phyloP scores from a whole-genome alignment of 2,888 invertebrate genomes.

The Aphodius granarius region DNA sequence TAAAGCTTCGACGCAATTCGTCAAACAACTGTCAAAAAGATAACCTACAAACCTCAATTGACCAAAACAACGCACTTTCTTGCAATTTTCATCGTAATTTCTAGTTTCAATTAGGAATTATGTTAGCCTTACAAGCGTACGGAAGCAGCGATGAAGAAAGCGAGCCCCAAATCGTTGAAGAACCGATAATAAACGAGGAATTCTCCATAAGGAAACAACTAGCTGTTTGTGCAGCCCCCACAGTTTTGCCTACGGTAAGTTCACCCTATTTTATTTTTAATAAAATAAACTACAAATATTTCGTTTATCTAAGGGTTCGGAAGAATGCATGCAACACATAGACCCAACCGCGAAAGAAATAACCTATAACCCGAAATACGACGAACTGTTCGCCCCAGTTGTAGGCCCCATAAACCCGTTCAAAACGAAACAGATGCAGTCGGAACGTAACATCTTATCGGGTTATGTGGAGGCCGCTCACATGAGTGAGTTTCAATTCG shows the following conservation, averaged over 20 bases:
- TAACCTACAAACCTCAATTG: not conserved
- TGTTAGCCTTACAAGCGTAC: conserved; percentile 76
- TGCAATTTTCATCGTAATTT: not conserved
- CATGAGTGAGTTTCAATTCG: conserved; percentile 96
- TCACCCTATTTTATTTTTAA: not conserved
- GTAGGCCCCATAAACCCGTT: conserved; percentile 93
- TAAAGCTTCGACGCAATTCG: not conserved
- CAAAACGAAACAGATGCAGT: conserved; percentile 85
- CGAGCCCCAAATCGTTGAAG: conserved; percentile 47
- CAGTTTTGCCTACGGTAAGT: conserved; percentile 77
- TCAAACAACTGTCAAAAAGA: not conserved
- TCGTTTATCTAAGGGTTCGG: conserved; percentile 62
- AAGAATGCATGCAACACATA: conserved; percentile 70
- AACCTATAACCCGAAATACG: conserved; percentile 88
- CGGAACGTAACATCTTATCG: conserved; percentile 86
- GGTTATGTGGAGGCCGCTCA: conserved; percentile 96
- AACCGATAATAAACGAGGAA: conserved; percentile 41
- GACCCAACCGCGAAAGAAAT: conserved; percentile 83
- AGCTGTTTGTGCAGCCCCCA: conserved; percentile 80
- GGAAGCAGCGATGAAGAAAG: conserved; percentile 73
- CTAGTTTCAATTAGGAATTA: conserved; percentile 51
- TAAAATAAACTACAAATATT: not conserved
- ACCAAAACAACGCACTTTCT: not conserved
- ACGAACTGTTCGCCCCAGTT: conserved; percentile 90
- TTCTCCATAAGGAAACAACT: conserved; percentile 64